phyloP scores from a whole-genome alignment of 2,797 vertebrate genomes.

The Sitta carolinensis region DNA sequence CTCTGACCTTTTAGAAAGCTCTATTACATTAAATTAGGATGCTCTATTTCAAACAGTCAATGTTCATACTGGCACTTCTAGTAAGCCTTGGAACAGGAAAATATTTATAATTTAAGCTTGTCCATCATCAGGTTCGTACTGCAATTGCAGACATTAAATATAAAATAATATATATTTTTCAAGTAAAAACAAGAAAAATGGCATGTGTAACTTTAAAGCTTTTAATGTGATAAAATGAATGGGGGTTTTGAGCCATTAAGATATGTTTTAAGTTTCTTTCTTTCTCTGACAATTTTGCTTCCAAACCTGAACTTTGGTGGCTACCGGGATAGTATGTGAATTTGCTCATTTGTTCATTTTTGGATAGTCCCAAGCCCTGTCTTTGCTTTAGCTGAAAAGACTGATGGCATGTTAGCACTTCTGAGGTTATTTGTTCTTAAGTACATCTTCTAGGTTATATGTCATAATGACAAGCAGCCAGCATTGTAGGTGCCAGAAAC shows the following conservation, averaged over 20 bases:
- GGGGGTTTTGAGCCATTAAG: not conserved
- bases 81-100: conserved; percentile 23
- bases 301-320: not conserved
- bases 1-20: conserved; percentile 60
- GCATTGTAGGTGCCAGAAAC: conserved; percentile 47
- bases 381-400: conserved; percentile 48
- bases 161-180: not conserved
- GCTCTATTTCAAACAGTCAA: not conserved
- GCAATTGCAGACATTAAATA: not conserved
- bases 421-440: conserved; percentile 74
- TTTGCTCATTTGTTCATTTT: conserved; percentile 31
- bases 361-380: not conserved
- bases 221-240: not conserved
- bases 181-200: not conserved
- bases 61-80: conserved; percentile 1
- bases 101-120: conserved; percentile 47
- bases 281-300: not conserved
- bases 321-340: not conserved
- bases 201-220: not conserved
- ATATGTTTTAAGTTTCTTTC: not conserved
- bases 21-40: conserved; percentile 20
- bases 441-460: conserved; percentile 71
- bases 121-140: not conserved
- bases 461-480: conserved; percentile 73
- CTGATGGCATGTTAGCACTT: conserved; percentile 59